These are phyloP conservation scores for Nothoprocta pentlandii DNA, from an alignment of 2,113 vertebrate species.

Conservation along the genomic window DNA sequence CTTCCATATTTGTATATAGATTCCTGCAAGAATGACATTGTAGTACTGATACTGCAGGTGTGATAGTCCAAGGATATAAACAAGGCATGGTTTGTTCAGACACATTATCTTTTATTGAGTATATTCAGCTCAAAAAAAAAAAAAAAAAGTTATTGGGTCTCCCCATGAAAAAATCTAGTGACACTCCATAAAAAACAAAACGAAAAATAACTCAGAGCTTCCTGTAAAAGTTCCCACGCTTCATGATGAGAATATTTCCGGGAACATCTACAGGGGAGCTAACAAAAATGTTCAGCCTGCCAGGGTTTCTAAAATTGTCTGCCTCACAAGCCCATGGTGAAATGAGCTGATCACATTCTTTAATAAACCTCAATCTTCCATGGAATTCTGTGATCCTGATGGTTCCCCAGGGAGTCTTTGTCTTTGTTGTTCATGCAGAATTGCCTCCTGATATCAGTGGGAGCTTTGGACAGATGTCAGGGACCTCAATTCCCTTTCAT, in stretches of 20 bases:
- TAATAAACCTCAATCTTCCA: conserved; percentile 75
- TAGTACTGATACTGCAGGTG: conserved; percentile 61
- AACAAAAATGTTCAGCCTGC: conserved; percentile 62
- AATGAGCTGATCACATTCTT: conserved; percentile 67
- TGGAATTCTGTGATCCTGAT: conserved; percentile 73
- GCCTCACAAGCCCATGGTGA: conserved; percentile 35
- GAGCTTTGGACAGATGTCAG: conserved; percentile 67
- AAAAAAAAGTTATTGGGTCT: conserved; percentile 24
- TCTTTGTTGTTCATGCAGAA: conserved; percentile 66
- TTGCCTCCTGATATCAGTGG: conserved; percentile 67
- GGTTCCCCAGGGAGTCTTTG: conserved; percentile 65
- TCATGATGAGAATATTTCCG: conserved; percentile 64
- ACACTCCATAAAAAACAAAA: conserved; percentile 44
- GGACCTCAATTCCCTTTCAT: conserved; percentile 56
- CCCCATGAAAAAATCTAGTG: conserved; percentile 49
- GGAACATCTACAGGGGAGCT: conserved; percentile 68
- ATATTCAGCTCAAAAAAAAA: conserved; percentile 15
- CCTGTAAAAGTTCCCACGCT: conserved; percentile 69
- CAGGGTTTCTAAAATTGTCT: conserved; percentile 66
- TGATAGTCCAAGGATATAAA: conserved; percentile 33
- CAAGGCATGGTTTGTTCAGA: conserved; percentile 52
- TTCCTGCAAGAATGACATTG: conserved; percentile 18
- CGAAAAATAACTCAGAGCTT: conserved; percentile 64
- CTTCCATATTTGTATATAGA: neutral
- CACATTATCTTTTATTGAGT: conserved; percentile 22